Evolutionary conservation across 2,888 invertebrate species (phyloP), one percentile per base, ranked within the genome.

Genomic region (Yponomeuta sedellus): DNA sequence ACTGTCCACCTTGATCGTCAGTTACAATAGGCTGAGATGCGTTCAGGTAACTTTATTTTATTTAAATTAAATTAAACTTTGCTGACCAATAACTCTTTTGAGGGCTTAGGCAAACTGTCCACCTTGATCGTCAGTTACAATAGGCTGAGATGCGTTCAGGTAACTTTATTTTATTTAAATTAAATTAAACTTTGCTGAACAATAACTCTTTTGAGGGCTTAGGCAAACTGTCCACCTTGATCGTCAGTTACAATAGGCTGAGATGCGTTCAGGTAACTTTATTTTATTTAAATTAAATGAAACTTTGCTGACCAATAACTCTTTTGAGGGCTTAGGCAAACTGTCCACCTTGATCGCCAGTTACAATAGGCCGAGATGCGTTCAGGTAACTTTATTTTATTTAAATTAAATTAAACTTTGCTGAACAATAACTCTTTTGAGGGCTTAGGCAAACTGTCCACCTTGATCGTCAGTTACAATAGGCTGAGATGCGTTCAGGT

Each of bases 101-200:
- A 94, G 52, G 98, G 97, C 71, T 93, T 99, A 66, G 95, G 96
- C 58, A 96, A 96, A 78, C 92, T 99, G 64, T 97, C 98, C 28
- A 99, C 99, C 0, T 91, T 99, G 69, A 99, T 99, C 69, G 95
- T 99, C 72, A 99, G 98, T 77, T 99, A 98, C 91, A 99, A 99
- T 83, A 95, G 95, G 77, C 92, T 99, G 62, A 96, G 98, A 86
- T 99, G 99, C 82, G 95, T 99, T 34, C 90, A 91, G 85, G 91
- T 91, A 56, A 67, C 56, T 52, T 19, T 0, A 28, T 63, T 52
- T 2, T 12, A 52, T 16, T 16, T n/a, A n/a, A n/a, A n/a, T n/a
- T n/a, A n/a, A n/a, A n/a, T n/a, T n/a, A n/a, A n/a, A n/a, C 94
- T 61, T 96, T 98, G 72, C 92, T 99, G 63, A 96, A 97, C 64